These are phyloP conservation scores for Notamacropus eugenii DNA, from an alignment of 2,797 vertebrate species.

Conservation along the genomic window DNA sequence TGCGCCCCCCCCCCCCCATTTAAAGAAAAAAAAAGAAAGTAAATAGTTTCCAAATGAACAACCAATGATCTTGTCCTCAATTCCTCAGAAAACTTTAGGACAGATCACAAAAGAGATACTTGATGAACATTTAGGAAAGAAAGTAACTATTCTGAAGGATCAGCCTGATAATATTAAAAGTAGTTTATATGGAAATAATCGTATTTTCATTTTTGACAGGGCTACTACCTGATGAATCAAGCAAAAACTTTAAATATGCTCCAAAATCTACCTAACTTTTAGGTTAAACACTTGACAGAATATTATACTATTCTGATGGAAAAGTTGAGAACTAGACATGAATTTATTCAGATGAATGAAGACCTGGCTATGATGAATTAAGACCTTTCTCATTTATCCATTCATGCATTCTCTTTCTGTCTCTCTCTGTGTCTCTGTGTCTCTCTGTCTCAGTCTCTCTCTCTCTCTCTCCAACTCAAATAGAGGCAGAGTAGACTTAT, in stretches of 20 bases:
- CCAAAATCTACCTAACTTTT: background rate
- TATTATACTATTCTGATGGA: background rate
- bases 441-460: too few species aligned
- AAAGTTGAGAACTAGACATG: background rate
- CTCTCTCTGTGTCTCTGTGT: too few species aligned
- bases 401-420: too few species aligned
- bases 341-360: background rate
- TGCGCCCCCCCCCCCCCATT: too few species aligned
- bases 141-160: too few species aligned
- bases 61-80: background rate
- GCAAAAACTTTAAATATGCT: background rate
- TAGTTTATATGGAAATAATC: background rate
- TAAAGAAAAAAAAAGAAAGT: background rate
- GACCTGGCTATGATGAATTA: too few species aligned
- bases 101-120: background rate
- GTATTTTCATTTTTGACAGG: background rate
- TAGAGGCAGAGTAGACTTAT: too few species aligned
- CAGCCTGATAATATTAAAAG: background rate
- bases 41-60: background rate
- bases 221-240: background rate
- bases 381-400: too few species aligned
- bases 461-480: too few species aligned
- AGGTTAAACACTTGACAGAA: background rate
- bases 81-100: background rate
- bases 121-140: background rate